Base-by-base conservation (phyloP, 2,888 invertebrate species). In the Leptopilina syphax region DNA sequence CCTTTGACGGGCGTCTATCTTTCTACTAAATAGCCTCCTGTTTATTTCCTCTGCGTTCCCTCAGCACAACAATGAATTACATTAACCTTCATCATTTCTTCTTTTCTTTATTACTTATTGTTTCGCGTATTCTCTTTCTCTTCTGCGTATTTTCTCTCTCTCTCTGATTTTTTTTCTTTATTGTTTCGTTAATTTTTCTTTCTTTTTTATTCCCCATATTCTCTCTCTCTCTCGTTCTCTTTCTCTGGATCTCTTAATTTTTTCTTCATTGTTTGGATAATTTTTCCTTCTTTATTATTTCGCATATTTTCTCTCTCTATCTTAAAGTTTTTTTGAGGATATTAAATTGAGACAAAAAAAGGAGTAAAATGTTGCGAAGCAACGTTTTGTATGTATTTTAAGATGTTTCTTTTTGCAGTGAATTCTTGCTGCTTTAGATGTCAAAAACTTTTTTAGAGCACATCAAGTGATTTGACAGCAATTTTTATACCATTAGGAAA, bases 41-140 rank as follows among this genome's bases (percentile, higher is more conserved):
- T 41, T 73, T 73, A 73, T 73, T 73, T 73, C 57, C 73, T 73
- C 27, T 10, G 13, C n/a, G 34, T 60, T 73, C n/a, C n/a, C 50
- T n/a, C 54, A 63, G 24, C 24, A 63, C 63, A 63, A 63, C 63
- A 63, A 63, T 63, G 63, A 63, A 63, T 63, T 63, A 24, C 63
- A 63, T 63, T 63, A 63, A 24, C 63, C 63, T 18, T 63, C 63
- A 63, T 63, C 63, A 63, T 24, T 63, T 24, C 7, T 63, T 63
- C 24, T 63, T 18, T 63, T 63, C 24, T 24, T 60, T 18, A 18
- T 60, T 6, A 60, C 4, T n/a, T 18, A 60, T n/a, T 60, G 18
- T 60, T 60, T 63, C 63, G 24, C 24, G 63, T 63, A 24, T 24
- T 63, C 18, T 63, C 18, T 9, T 24, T 24, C 63, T 18, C 63